phyloP scores from a whole-genome alignment of 2,888 invertebrate genomes.

The Xestoiulus laeticollis region DNA sequence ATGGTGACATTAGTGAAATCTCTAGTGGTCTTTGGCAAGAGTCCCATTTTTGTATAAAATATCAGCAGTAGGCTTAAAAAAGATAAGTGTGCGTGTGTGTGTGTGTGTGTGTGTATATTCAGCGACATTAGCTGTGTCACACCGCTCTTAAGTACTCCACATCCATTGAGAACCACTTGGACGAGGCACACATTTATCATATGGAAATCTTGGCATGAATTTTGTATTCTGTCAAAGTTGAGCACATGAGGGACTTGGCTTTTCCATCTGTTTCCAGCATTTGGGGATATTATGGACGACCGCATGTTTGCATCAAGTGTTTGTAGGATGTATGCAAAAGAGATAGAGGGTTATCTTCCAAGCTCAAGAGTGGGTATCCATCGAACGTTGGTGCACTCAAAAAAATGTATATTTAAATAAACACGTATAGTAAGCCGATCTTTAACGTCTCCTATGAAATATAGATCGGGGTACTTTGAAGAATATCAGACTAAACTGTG shows the following conservation, averaged over 20 bases:
- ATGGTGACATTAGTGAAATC: not conserved
- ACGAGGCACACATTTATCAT: not conserved
- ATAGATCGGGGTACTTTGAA: not conserved
- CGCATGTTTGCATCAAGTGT: not conserved
- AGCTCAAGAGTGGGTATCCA: not conserved
- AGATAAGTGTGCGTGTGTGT: too few species aligned
- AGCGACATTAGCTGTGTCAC: not conserved
- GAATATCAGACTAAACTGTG: not conserved
- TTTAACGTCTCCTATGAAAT: not conserved
- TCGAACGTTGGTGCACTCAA: not conserved
- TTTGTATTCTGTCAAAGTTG: slow-evolving; percentile 17
- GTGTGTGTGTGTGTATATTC: too few species aligned
- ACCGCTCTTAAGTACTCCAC: slow-evolving; percentile 18
- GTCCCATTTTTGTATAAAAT: not conserved
- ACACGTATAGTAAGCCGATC: slow-evolving; percentile 1
- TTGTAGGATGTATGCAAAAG: slow-evolving; percentile 18
- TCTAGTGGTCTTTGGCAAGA: slow-evolving; percentile 2
- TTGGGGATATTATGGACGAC: slow-evolving; percentile 5
- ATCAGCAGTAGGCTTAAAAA: not conserved
- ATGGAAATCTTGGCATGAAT: slow-evolving; percentile 26
- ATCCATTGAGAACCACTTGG: slow-evolving; percentile 19
- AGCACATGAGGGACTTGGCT: not conserved
- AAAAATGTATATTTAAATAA: not conserved
- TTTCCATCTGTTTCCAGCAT: slow-evolving; percentile 3
- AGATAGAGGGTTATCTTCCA: slow-evolving; percentile 3